Conservation (phyloP, 2,797 vertebrate species). For the Amniataba percoides region DNA sequence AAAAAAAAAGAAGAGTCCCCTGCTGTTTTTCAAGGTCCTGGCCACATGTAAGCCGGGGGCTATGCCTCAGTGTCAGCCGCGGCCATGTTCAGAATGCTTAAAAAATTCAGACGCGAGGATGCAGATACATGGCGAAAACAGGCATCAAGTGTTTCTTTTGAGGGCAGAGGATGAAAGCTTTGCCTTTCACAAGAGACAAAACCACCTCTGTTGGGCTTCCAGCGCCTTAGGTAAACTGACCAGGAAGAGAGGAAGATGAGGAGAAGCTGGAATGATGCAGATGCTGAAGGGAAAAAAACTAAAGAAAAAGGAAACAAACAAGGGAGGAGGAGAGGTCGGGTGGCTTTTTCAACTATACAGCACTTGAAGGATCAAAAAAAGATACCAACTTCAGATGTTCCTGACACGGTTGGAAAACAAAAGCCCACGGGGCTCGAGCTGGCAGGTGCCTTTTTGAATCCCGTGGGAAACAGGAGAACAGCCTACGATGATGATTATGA, state of each 20-base stretch:
- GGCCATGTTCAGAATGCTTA: constrained; percentile 43
- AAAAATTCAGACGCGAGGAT: constrained; percentile 39
- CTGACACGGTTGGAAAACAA: constrained; percentile 42
- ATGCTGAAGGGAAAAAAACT: constrained; percentile 28
- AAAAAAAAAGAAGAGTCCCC: background rate
- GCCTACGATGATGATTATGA: constrained; percentile 13
- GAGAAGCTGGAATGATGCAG: constrained; percentile 25
- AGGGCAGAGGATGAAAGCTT: constrained; percentile 61
- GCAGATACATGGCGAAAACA: constrained; percentile 47
- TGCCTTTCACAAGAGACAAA: constrained; percentile 51
- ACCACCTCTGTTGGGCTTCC: constrained; percentile 54
- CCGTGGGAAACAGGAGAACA: constrained; percentile 7
- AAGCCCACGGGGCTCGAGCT: background rate
- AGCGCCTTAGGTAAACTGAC: constrained; percentile 57
- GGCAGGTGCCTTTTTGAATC: constrained; percentile 21
- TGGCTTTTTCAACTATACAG: constrained; percentile 41
- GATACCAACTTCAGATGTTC: constrained; percentile 54
- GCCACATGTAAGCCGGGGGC: constrained; percentile 54
- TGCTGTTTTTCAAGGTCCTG: constrained; percentile 35
- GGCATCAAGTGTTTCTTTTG: constrained; percentile 35
- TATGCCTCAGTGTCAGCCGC: constrained; percentile 32
- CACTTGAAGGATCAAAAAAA: constrained; percentile 62
- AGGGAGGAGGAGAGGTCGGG: constrained; percentile 14
- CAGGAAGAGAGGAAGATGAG: constrained; percentile 30
- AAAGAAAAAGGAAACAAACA: constrained; percentile 42